Base-by-base conservation (phyloP, 2,797 vertebrate species). In the Mormyrops boulengeri region DNA sequence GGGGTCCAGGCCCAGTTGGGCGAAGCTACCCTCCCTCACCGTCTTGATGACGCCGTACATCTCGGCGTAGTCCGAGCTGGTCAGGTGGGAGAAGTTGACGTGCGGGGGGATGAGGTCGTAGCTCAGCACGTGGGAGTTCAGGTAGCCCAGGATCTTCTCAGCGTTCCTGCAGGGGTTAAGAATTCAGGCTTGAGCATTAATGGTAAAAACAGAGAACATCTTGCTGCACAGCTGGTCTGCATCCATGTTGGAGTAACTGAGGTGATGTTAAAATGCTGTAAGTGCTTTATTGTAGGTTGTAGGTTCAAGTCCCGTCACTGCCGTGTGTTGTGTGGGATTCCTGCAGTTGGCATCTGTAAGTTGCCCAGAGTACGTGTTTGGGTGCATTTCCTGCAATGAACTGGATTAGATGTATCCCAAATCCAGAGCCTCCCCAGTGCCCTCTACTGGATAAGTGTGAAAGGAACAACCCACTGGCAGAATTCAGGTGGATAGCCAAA, bases 71-170 rank as follows among this genome's bases (percentile, higher is more conserved):
- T 99, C 98, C 1, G 96, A 93, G 22, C 97, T 95, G 0, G 94
- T 97, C 90, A 98, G 95, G 90, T 98, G 97, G 87, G 98, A 98
- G 93, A 99, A 97, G 95, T 99, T 99, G 30, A 99, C 95, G 0
- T 98, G 98, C 4, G 97, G 97, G 0, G 98, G 98, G 92, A 99
- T 98, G 90, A 99, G 97, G 90, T 97, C 97, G 0, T 96, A 96
- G 94, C 97, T 99, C 93, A 99, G 94, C 90, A 98, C 91, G 0
- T 97, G 95, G 77, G 95, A 94, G 94, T 97, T 97, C 88, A 99
- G 95, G 93, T 97, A 98, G 73, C 96, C 97, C 91, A 98, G 91
- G 92, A 99, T 98, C 94, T 97, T 99, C 95, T 98, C 98, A 0
- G 97, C 96, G 0, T 99, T 99, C 91, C 98, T 99, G 89, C 5